Percentiles rank a stretch among this genome's conserved stretches.
Conservation (phyloP, 2,888 invertebrate species). For the Phaedon cochleariae region DNA sequence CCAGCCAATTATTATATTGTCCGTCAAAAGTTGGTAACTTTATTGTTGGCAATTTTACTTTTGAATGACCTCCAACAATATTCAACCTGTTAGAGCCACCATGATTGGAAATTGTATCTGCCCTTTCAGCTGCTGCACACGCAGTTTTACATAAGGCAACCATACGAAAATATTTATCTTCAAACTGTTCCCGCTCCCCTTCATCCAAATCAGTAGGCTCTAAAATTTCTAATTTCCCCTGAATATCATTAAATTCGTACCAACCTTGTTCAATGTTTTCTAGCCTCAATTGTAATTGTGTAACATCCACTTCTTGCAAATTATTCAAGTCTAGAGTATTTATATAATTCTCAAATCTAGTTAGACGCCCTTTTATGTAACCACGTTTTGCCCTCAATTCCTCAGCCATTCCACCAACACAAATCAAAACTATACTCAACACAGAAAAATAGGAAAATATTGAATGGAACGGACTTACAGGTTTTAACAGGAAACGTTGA, state of each 20-base stretch:
- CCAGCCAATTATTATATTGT: constrained; percentile 19
- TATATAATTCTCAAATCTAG: no score
- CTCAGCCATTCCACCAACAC: no score
- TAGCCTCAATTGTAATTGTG: not conserved
- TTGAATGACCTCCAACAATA: no score
- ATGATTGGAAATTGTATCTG: no score
- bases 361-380: no score
- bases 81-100: no score
- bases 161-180: not conserved
- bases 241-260: constrained; percentile 14
- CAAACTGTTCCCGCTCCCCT: not conserved
- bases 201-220: not conserved
- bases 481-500: no score
- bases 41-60: not conserved
- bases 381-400: no score
- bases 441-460: no score
- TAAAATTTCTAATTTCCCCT: not conserved
- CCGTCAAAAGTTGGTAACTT: constrained; percentile 22
- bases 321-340: no score
- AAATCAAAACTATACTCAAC: no score
- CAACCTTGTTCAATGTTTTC: constrained; percentile 2
- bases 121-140: not conserved
- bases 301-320: not conserved
- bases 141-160: not conserved
- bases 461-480: no score